Evolutionary conservation across 2,888 invertebrate genomes (phyloP).

Genomic region (Uropetala carovei): DNA sequence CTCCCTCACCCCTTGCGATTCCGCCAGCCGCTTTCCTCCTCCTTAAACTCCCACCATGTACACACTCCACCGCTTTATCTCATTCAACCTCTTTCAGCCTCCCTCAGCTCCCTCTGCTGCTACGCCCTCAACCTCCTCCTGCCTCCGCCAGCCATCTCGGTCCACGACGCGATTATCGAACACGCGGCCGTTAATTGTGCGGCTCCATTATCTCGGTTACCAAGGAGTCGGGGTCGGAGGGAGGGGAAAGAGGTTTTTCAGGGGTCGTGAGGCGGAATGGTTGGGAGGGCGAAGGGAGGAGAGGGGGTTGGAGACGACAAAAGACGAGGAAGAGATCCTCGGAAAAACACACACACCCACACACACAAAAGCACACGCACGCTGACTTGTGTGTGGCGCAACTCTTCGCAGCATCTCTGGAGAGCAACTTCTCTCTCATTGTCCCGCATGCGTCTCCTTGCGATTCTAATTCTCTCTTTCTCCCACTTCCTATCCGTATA

Average conservation of each 20-base stretch:
- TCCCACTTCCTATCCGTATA: too few relatives aligned
- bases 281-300: not conserved
- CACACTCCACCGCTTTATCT: too few relatives aligned
- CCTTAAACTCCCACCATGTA: too few relatives aligned
- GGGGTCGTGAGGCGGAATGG: not conserved
- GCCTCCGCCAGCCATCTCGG: not conserved
- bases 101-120: not conserved
- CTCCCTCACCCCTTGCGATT: not conserved
- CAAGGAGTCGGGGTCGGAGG: not conserved
- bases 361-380: not conserved
- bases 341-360: not conserved
- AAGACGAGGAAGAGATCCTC: not conserved
- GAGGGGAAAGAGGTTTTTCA: not conserved
- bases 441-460: too few relatives aligned
- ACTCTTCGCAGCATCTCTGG: too few relatives aligned
- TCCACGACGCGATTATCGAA: slow-evolving; percentile 45
- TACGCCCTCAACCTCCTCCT: not conserved
- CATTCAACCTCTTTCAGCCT: too few relatives aligned
- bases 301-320: not conserved
- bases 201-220: slow-evolving; percentile 44
- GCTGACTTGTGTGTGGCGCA: not conserved
- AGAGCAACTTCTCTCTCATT: too few relatives aligned
- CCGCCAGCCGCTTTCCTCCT: not conserved
- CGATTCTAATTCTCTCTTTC: too few relatives aligned
- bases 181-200: slow-evolving; percentile 47